A percentile compares a stretch with the other conserved stretches of the same genome.
Evolutionary conservation across 1,140 invertebrate genomes (phyloP).

Genomic region (Papilio machaon): DNA sequence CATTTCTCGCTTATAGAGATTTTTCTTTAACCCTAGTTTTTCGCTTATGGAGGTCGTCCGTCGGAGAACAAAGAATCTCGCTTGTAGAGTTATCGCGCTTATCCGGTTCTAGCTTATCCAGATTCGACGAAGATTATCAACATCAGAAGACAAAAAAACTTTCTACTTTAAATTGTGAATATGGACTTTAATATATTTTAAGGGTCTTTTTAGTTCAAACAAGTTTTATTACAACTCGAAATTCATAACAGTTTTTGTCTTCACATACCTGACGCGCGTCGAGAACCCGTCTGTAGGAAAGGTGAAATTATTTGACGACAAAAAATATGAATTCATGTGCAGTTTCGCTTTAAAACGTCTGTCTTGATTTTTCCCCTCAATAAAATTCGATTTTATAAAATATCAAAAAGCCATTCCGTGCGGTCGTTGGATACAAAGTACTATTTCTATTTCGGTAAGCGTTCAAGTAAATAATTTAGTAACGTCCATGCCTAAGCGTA

Average conservation of each 20-base stretch:
- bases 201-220: conserved; percentile 14
- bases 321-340: background rate
- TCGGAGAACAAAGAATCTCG: too few relatives aligned
- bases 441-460: conserved; percentile 27
- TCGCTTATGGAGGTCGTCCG: too few relatives aligned
- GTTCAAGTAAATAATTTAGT: conserved; percentile 36
- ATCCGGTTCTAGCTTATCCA: too few relatives aligned
- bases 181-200: background rate
- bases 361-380: background rate
- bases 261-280: background rate
- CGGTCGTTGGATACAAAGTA: conserved; percentile 23
- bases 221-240: background rate
- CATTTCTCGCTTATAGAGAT: too few relatives aligned
- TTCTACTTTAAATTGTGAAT: background rate
- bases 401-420: conserved; percentile 18
- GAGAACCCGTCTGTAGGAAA: background rate
- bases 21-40: too few relatives aligned
- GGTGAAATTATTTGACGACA: conserved; percentile 10
- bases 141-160: background rate
- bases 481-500: conserved; percentile 28
- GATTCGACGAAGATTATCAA: background rate
- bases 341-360: conserved; percentile 2
- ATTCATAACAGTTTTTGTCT: conserved; percentile 20
- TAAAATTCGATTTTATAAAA: conserved; percentile 23
- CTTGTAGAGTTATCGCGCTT: too few relatives aligned